A percentile compares a stretch with the other conserved stretches of the same genome.
phyloP scores from a whole-genome alignment of 2,797 vertebrate genomes.

The Buphagus erythrorhynchus region DNA sequence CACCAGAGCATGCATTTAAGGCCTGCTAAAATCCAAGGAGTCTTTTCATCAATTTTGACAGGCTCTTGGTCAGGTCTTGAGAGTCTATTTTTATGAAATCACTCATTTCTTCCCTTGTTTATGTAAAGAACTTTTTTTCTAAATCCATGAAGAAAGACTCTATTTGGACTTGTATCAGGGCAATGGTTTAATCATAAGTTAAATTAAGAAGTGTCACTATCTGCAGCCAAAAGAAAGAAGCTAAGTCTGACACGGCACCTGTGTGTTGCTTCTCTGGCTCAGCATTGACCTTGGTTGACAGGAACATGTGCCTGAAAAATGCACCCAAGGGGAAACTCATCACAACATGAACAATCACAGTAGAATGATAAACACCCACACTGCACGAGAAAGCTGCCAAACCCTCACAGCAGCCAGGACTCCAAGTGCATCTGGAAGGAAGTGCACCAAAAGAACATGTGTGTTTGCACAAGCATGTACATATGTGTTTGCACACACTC shows the following conservation, averaged over 20 bases:
- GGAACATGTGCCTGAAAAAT: constrained; percentile 70
- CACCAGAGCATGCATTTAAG: neutral
- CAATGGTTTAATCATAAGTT: constrained; percentile 18
- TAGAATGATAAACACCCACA: constrained; percentile 71
- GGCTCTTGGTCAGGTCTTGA: neutral
- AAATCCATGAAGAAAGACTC: neutral
- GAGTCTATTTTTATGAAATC: neutral
- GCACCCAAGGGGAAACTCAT: constrained; percentile 63
- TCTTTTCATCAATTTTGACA: neutral
- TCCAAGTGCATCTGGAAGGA: constrained; percentile 56
- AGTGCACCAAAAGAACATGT: constrained; percentile 1
- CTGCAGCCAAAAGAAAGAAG: constrained; percentile 27
- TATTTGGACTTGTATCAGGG: neutral
- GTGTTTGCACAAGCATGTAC: neutral
- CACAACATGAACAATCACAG: constrained; percentile 58
- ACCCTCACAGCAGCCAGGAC: constrained; percentile 24
- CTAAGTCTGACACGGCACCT: constrained; percentile 8
- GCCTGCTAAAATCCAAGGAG: neutral
- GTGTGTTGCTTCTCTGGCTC: neutral
- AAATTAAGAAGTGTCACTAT: constrained; percentile 16
- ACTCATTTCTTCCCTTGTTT: constrained; percentile 25
- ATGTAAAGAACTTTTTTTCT: neutral
- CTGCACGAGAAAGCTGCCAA: constrained; percentile 61
- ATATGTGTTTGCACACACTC: neutral
- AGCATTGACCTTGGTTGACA: constrained; percentile 56